A percentile compares a stretch with the other conserved stretches of the same genome.
phyloP scores from a whole-genome alignment of 2,113 vertebrate species.

The Pterophyllum scalare region DNA sequence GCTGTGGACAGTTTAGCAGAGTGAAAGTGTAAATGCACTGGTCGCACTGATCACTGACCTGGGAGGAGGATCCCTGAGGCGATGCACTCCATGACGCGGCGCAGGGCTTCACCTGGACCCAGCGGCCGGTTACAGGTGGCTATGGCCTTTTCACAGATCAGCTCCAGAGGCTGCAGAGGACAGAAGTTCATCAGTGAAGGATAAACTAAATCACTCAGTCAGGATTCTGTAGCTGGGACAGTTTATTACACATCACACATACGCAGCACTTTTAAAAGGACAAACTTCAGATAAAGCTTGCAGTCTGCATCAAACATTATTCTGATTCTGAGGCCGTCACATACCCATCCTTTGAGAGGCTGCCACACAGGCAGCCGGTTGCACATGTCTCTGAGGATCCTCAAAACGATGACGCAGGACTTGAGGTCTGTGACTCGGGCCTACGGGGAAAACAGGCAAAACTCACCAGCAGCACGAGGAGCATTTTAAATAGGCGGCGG shows the following conservation, averaged over 20 bases:
- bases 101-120: slow-evolving; percentile 91
- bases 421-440: slow-evolving; percentile 93
- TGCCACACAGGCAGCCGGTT: slow-evolving; percentile 90
- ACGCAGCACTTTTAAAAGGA: not conserved
- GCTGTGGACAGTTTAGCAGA: not conserved
- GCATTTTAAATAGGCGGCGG: slow-evolving; percentile 10
- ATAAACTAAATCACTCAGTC: not conserved
- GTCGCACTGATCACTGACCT: slow-evolving; percentile 80
- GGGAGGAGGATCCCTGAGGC: slow-evolving; percentile 94
- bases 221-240: not conserved
- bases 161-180: slow-evolving; percentile 87
- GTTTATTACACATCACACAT: not conserved
- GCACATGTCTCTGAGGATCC: slow-evolving; percentile 94
- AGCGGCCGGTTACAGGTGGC: slow-evolving; percentile 93
- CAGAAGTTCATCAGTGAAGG: not conserved
- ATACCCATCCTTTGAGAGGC: slow-evolving; percentile 93
- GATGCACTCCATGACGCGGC: slow-evolving; percentile 93
- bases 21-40: not conserved
- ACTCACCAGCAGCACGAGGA: not conserved
- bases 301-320: slow-evolving; percentile 5
- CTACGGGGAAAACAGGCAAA: slow-evolving; percentile 77
- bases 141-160: slow-evolving; percentile 96
- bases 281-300: not conserved
- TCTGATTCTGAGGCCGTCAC: slow-evolving; percentile 74
- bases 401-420: slow-evolving; percentile 93